These are phyloP conservation scores for Lophura nycthemera DNA, from an alignment of 2,113 vertebrate genomes.

Conservation along the genomic window DNA sequence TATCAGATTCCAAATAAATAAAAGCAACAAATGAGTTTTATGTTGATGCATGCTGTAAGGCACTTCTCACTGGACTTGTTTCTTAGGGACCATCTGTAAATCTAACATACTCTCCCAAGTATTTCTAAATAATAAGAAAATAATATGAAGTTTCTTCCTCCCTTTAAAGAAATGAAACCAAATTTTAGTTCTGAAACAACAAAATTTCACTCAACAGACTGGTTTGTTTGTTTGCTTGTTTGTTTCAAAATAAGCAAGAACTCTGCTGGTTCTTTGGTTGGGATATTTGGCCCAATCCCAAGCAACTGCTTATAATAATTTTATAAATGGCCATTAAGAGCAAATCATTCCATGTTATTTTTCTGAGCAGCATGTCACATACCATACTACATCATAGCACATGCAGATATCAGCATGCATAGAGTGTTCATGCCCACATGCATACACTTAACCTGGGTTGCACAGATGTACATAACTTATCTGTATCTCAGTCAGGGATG, in stretches of 20 bases:
- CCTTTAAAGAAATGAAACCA: slow-evolving; percentile 7
- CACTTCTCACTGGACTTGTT: slow-evolving; percentile 19
- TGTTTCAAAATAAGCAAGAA: slow-evolving; percentile 2
- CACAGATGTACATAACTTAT: not conserved
- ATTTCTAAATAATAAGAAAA: slow-evolving; percentile 59
- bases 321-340: slow-evolving; percentile 23
- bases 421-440: not conserved
- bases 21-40: slow-evolving; percentile 34
- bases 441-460: not conserved
- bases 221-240: not conserved
- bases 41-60: slow-evolving; percentile 22
- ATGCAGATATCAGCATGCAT: not conserved
- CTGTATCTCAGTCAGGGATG: not conserved
- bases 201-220: slow-evolving; percentile 45
- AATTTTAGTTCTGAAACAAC: slow-evolving; percentile 52
- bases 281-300: not conserved
- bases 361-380: not conserved
- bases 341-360: not conserved
- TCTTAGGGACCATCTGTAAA: slow-evolving; percentile 63
- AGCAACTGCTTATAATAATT: slow-evolving; percentile 40
- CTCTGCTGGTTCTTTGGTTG: not conserved
- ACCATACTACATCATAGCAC: not conserved
- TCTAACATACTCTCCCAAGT: slow-evolving; percentile 46
- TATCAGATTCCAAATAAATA: slow-evolving; percentile 43
- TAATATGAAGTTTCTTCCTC: not conserved